A percentile compares a stretch with the other conserved stretches of the same genome.
phyloP scores from a whole-genome alignment of 2,888 invertebrate species.

The Amblyjoppa fuscipennis region DNA sequence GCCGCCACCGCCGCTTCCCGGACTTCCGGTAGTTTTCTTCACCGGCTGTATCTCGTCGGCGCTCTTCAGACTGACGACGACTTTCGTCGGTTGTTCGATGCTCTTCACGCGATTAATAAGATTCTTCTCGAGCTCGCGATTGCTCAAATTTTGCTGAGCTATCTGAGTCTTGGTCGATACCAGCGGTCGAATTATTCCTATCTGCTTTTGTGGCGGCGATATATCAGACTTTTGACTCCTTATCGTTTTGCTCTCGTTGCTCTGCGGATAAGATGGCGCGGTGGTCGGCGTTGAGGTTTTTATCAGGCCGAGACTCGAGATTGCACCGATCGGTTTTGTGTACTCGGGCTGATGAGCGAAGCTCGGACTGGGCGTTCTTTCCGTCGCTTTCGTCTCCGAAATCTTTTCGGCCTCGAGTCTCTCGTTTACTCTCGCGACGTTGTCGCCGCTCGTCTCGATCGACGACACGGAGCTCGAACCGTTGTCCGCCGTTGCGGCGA shows the following conservation, averaged over 20 bases:
- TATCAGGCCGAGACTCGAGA: constrained; percentile 79
- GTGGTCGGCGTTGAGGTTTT: constrained; percentile 75
- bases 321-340: constrained; percentile 78
- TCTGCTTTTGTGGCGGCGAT: constrained; percentile 85
- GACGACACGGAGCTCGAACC: constrained; percentile 38
- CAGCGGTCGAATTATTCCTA: constrained; percentile 86
- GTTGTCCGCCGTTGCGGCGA: constrained; percentile 8
- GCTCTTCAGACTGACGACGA: constrained; percentile 84
- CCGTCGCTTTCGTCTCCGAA: constrained; percentile 29
- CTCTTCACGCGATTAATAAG: constrained; percentile 89
- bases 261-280: constrained; percentile 74
- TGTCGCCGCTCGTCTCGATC: constrained; percentile 46
- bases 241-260: constrained; percentile 79
- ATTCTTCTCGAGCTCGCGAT: constrained; percentile 90
- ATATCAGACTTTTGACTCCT: constrained; percentile 77
- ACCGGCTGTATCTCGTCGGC: constrained; percentile 83
- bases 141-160: constrained; percentile 86
- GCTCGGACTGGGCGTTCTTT: constrained; percentile 31
- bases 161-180: constrained; percentile 84
- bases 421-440: constrained; percentile 70
- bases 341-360: constrained; percentile 29
- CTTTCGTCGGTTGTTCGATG: constrained; percentile 86
- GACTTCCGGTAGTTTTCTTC: constrained; percentile 76
- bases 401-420: constrained; percentile 67
- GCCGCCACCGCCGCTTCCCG: constrained; percentile 60